Evolutionary conservation across 2,888 invertebrate genomes (phyloP).

Genomic region (Parochlus steinenii): DNA sequence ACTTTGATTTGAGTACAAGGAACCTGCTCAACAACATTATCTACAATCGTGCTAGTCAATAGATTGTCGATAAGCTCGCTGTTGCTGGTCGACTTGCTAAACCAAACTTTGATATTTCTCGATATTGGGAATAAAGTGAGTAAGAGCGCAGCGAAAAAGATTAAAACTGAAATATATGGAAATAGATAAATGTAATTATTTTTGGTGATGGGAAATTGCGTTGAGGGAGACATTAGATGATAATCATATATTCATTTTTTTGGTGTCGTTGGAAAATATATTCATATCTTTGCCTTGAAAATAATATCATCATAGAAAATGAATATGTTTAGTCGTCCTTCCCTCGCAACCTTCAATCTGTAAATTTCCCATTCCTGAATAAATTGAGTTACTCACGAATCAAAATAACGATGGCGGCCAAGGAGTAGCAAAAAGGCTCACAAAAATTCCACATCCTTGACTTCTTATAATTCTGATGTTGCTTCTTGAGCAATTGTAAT

Average conservation of each 20-base stretch:
- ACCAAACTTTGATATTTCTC: constrained; percentile 41
- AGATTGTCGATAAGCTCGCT: background rate
- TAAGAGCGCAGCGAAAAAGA: constrained; percentile 43
- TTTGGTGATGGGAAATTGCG: too few species aligned
- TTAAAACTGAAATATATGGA: constrained; percentile 33
- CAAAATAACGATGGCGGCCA: constrained; percentile 40
- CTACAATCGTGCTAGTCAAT: background rate
- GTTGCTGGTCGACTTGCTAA: background rate
- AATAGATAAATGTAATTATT: too few species aligned
- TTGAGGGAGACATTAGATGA: too few species aligned
- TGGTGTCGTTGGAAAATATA: constrained; percentile 9
- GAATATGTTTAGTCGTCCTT: too few species aligned
- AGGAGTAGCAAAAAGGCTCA: constrained; percentile 47
- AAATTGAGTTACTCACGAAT: constrained; percentile 33
- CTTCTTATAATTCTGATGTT: constrained; percentile 26
- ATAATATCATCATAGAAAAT: constrained; percentile 10
- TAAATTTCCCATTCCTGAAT: too few species aligned
- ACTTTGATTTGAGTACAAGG: constrained; percentile 43
- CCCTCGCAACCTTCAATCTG: too few species aligned
- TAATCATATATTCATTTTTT: too few species aligned
- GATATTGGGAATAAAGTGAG: constrained; percentile 47
- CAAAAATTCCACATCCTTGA: constrained; percentile 41
- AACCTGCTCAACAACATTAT: constrained; percentile 6
- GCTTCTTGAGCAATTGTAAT: constrained; percentile 9
- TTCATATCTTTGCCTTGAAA: constrained; percentile 6